Percentiles rank a stretch among this genome's conserved stretches.
Conservation (phyloP, 2,797 vertebrate species). For the Peromyscus melanophrys region DNA sequence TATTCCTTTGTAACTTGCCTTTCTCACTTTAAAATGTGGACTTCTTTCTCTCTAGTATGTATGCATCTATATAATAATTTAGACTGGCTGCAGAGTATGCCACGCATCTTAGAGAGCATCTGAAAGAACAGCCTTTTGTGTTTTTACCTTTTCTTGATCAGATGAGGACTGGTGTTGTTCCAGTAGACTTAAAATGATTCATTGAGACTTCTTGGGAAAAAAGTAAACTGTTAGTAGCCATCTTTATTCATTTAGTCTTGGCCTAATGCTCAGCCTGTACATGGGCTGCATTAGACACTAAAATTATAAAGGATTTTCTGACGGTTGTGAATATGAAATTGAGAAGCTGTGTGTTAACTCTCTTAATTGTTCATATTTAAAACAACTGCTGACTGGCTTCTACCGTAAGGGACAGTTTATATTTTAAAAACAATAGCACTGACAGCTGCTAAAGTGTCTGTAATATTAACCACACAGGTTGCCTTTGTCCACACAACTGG, state of each 20-base stretch:
- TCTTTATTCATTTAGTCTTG: slow-evolving; percentile 34
- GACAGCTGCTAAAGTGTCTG: slow-evolving; percentile 75
- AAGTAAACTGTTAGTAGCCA: slow-evolving; percentile 43
- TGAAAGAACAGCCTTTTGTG: not conserved
- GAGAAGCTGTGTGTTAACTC: slow-evolving; percentile 67
- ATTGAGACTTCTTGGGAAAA: slow-evolving; percentile 27
- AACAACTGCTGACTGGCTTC: slow-evolving; percentile 67
- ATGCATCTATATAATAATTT: slow-evolving; percentile 35
- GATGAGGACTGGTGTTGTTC: slow-evolving; percentile 34
- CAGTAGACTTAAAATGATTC: slow-evolving; percentile 10
- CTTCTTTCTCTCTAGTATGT: slow-evolving; percentile 27
- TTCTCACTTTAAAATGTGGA: slow-evolving; percentile 3
- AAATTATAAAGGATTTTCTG: slow-evolving; percentile 66
- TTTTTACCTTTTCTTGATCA: slow-evolving; percentile 30
- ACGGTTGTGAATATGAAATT: slow-evolving; percentile 70
- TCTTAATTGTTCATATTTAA: slow-evolving; percentile 74
- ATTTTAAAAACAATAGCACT: slow-evolving; percentile 72
- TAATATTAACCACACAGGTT: slow-evolving; percentile 71
- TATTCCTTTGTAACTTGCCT: slow-evolving; percentile 9
- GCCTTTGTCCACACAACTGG: slow-evolving; percentile 75
- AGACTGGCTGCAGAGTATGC: slow-evolving; percentile 2
- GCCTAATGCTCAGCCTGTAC: not conserved
- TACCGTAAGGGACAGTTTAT: slow-evolving; percentile 73
- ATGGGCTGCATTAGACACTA: slow-evolving; percentile 55
- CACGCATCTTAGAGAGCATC: slow-evolving; percentile 1